Percentiles rank a stretch among this genome's conserved stretches.
Evolutionary conservation across 2,888 invertebrate genomes (phyloP).

Genomic region (Conchocele bisecta): DNA sequence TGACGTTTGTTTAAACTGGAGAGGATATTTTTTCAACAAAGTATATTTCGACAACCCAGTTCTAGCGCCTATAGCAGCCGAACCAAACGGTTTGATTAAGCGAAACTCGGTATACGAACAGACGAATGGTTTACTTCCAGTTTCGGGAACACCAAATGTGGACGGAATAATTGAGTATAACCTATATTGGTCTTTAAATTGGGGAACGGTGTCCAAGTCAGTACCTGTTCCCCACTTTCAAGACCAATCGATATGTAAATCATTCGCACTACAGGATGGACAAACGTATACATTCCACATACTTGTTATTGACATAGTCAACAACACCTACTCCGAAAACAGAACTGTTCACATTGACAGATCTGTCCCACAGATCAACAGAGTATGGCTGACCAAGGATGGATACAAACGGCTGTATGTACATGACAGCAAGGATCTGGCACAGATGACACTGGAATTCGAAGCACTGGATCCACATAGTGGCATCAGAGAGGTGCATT

Average conservation of each 20-base stretch:
- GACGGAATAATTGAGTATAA: conserved; percentile 51
- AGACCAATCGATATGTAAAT: conserved; percentile 42
- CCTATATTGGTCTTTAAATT: conserved; percentile 35
- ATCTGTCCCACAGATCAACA: conserved; percentile 52
- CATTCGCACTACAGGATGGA: conserved; percentile 44
- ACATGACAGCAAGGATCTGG: conserved; percentile 58
- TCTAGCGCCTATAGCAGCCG: conserved; percentile 30
- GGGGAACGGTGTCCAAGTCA: not conserved
- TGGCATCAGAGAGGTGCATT: conserved; percentile 55
- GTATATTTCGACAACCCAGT: conserved; percentile 27
- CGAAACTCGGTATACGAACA: conserved; percentile 59
- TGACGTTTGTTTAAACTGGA: conserved; percentile 49
- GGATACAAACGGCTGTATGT: conserved; percentile 54
- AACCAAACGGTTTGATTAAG: conserved; percentile 41
- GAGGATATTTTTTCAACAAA: conserved; percentile 46
- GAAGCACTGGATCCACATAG: conserved; percentile 63
- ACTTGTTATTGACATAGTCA: conserved; percentile 53
- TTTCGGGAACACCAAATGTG: conserved; percentile 57
- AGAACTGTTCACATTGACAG: conserved; percentile 55
- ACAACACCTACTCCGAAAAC: conserved; percentile 42
- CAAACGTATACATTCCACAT: conserved; percentile 50
- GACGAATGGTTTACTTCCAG: conserved; percentile 41
- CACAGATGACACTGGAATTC: conserved; percentile 55
- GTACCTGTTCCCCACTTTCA: conserved; percentile 42
- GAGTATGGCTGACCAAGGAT: conserved; percentile 55